A percentile compares a stretch with the other conserved stretches of the same genome.
Evolutionary conservation across 2,113 vertebrate species (phyloP).

Genomic region (Indicator maculatus): DNA sequence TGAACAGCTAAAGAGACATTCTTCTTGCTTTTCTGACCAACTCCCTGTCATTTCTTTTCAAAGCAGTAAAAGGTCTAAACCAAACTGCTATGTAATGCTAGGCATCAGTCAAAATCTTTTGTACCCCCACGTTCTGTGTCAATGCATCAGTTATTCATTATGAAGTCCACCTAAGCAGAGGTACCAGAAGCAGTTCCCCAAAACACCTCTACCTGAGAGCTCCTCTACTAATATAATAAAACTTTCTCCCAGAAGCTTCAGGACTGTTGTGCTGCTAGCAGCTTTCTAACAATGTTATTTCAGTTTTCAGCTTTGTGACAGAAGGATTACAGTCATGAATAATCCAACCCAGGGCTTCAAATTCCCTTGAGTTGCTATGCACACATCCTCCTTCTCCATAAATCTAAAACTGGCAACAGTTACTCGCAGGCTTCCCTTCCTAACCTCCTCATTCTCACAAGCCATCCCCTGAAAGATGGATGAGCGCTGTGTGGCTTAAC

Average conservation of each 20-base stretch:
- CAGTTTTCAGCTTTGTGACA: constrained; percentile 3
- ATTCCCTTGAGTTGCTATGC: background rate
- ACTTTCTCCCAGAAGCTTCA: background rate
- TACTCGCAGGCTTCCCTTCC: background rate
- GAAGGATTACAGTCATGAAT: constrained; percentile 10
- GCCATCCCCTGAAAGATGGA: background rate
- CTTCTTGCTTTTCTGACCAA: background rate
- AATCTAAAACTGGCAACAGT: background rate
- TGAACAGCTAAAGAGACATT: background rate
- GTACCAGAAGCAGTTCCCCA: background rate
- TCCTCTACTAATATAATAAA: background rate
- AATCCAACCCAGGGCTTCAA: background rate
- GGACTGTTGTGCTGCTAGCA: background rate
- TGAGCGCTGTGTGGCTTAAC: background rate
- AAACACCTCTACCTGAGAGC: background rate
- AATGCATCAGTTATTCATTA: background rate
- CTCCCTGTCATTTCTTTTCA: background rate
- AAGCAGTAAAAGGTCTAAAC: background rate
- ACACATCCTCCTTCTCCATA: background rate
- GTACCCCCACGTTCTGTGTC: background rate
- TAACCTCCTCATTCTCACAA: background rate
- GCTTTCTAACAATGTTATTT: background rate
- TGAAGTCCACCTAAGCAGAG: background rate
- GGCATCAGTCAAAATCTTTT: background rate
- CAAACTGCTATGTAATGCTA: background rate